These are phyloP conservation scores for Drosophila emarginata DNA, from an alignment of 2,888 invertebrate genomes.

Conservation along the genomic window DNA sequence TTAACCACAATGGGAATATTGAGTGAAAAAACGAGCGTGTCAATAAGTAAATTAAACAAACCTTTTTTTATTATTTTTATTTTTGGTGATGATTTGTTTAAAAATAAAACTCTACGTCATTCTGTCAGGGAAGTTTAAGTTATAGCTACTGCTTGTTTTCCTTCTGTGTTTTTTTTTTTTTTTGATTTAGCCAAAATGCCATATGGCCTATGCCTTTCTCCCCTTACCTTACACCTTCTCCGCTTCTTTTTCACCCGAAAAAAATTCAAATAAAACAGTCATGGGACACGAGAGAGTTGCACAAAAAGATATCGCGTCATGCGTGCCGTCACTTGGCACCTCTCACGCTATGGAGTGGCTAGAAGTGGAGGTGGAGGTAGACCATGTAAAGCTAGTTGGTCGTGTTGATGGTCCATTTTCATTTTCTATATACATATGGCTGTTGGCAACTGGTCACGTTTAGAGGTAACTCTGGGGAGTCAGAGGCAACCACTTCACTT, in stretches of 20 bases:
- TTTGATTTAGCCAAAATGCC: constrained; percentile 35
- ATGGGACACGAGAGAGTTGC: constrained; percentile 55
- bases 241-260: constrained; percentile 48
- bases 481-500: constrained; percentile 19
- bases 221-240: neutral
- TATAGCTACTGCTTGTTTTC: neutral
- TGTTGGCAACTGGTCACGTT: constrained; percentile 75
- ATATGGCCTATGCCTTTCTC: constrained; percentile 43
- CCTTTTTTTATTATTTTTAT: constrained; percentile 7
- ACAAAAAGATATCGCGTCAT: constrained; percentile 66
- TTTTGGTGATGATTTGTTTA: constrained; percentile 14
- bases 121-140: constrained; percentile 14
- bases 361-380: constrained; percentile 20
- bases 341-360: constrained; percentile 41
- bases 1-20: constrained; percentile 43
- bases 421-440: constrained; percentile 28
- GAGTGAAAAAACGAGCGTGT: constrained; percentile 46
- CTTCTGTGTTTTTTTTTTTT: neutral
- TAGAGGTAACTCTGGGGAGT: constrained; percentile 30
- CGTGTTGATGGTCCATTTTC: constrained; percentile 42
- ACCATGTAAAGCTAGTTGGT: constrained; percentile 23
- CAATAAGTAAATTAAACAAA: constrained; percentile 63
- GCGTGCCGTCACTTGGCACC: constrained; percentile 75
- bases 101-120: constrained; percentile 65
- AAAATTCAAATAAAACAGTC: constrained; percentile 75